Base-by-base conservation (phyloP, 1,140 invertebrate genomes). In the Drosophila ohnishii region DNA sequence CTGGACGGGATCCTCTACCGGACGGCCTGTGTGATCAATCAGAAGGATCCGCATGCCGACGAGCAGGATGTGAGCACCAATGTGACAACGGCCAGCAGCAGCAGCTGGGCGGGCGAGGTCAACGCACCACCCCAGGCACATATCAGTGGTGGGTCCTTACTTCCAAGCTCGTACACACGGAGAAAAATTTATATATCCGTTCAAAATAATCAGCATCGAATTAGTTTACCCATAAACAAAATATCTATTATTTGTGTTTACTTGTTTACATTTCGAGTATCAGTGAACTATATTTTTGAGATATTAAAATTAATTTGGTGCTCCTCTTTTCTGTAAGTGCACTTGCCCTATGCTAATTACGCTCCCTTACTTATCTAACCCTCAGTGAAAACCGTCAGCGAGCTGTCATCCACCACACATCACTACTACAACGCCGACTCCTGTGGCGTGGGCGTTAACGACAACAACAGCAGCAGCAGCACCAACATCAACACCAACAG, bases 361-460 rank as follows among this genome's bases (percentile, higher is more conserved):
- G 13, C 13, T 42, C 13, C 14, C 14, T 47, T 16, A n/a, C 51
- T 37, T 37, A 34, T 10, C 47, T 25, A 13, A 25, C 28, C 30
- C 32, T 25, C 77, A 91, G 90, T 90, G 44, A 91, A 91, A 90
- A 90, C 84, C 69, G 89, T 90, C 64, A 91, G 84, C 70, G 90
- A 91, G 78, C 81, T 91, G 75, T 91, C 90, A 79, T 91, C 90
- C 32, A 91, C 90, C 74, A 91, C 90, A 56, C 90, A 90, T 79
- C 88, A 91, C 61, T 90, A 90, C 47, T 91, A 91, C 78, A 91
- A 91, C 51, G 90, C 90, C 42, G 90, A 91, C 59, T 91, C 90
- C 62, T 91, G 90, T 56, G 87, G 86, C 64, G 81, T 69, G 78
- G 80, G 82, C 76, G 80, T 80, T 10, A 76, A 40, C 45, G 85